Evolutionary conservation across 2,888 invertebrate genomes (phyloP), one percentile per base, ranked within the genome.

Genomic region (Vandiemenella viatica): DNA sequence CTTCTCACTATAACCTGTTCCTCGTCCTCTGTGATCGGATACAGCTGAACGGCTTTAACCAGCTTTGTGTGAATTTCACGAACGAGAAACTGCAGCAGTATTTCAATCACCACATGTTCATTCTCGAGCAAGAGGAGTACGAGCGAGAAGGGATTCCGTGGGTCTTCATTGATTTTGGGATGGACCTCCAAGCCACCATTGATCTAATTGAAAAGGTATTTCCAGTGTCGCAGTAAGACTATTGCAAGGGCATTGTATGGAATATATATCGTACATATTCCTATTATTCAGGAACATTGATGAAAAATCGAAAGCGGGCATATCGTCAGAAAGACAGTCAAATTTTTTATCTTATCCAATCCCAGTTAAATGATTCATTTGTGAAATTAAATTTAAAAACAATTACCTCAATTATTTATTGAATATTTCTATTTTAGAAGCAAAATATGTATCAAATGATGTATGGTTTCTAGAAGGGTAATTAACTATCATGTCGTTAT

Each of bases 101-200:
- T 79, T 90, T 90, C 80, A 89, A 89, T 71, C 88, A 89, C 67
- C 82, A 89, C 75, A 90, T 90, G 89, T 89, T 90, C 71, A 86
- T 90, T 59, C 77, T 89, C 65, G 89, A 89, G 74, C 89, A 89
- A 77, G 89, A 90, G 73, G 88, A 89, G 69, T 90, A 89, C 72
- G 82, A 86, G 67, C 77, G 79, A 60, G 88, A 90, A 73, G 88
- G 88, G 66, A 88, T 90, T 72, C 79, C 84, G 66, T 90, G 89
- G 89, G 80, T 81, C 63, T 90, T 90, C 73, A 89, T 90, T 70
- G 88, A 89, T 76, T 89, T 90, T 71, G 89, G 89, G 71, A 83
- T 90, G 81, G 89, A 89, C 70, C 79, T 90, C 66, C 80, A 82
- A 65, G 77, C 79, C 65, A 83, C 83, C 67, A 86, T 86, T 69